Conservation (phyloP, 2,797 vertebrate species). For the Molothrus ater region DNA sequence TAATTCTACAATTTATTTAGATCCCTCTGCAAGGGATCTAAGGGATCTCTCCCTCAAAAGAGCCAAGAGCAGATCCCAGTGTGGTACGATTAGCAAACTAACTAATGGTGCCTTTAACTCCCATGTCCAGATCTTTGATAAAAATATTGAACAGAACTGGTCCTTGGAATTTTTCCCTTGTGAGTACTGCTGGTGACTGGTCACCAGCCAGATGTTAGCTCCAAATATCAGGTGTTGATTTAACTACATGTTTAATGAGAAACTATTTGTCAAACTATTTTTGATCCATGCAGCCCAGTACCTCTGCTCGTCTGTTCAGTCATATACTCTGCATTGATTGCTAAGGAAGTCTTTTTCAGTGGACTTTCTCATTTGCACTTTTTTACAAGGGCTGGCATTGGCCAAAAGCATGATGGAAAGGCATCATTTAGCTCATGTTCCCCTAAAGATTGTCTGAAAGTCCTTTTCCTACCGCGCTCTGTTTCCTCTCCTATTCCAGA, state of each 20-base stretch:
- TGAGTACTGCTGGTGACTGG: background rate
- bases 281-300: background rate
- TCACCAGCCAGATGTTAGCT: background rate
- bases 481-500: background rate
- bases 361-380: background rate
- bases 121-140: background rate
- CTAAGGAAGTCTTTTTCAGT: background rate
- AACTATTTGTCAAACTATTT: background rate
- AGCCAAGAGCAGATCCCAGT: background rate
- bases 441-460: background rate
- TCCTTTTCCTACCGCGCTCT: background rate
- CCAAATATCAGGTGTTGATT: background rate
- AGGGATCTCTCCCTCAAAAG: background rate
- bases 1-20: background rate
- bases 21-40: background rate
- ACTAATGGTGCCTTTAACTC: background rate
- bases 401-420: background rate
- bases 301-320: background rate
- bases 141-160: background rate
- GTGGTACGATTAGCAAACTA: background rate
- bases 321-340: background rate
- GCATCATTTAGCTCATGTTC: background rate
- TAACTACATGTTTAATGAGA: background rate
- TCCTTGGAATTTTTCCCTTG: background rate
- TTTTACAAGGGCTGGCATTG: background rate